phyloP scores from a whole-genome alignment of 2,888 invertebrate genomes.

The Amaurobius ferox region DNA sequence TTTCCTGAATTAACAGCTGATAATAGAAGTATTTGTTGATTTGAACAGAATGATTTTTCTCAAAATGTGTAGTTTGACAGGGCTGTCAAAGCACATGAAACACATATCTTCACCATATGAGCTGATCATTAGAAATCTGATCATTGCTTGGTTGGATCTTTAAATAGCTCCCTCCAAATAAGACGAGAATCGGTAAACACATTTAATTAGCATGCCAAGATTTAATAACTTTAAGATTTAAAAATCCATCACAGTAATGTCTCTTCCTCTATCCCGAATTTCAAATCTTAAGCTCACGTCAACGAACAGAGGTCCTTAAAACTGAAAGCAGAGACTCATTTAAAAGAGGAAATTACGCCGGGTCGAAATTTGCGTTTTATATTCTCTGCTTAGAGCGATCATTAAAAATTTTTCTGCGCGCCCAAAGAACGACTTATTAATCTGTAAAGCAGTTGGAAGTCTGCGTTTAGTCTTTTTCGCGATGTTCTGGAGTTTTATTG shows the following conservation, averaged over 20 bases:
- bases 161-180: neutral
- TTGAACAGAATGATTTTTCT: too few relatives aligned
- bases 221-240: constrained; percentile 13
- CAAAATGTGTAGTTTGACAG: too few relatives aligned
- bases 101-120: too few relatives aligned
- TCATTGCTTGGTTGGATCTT: neutral
- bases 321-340: neutral
- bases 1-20: too few relatives aligned
- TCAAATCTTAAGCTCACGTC: neutral
- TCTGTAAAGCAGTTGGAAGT: neutral
- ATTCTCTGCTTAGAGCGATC: neutral
- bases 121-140: constrained; percentile 2
- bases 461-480: too few relatives aligned
- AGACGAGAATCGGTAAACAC: neutral
- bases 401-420: neutral
- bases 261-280: neutral
- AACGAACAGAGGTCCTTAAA: neutral
- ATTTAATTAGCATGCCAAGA: neutral
- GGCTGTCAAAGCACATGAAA: too few relatives aligned
- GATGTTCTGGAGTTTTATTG: neutral
- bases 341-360: neutral
- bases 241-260: neutral
- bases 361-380: constrained; percentile 1
- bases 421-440: neutral
- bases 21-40: too few relatives aligned